Conservation (phyloP, 2,113 vertebrate genomes). For the Eurystomus gularis region DNA sequence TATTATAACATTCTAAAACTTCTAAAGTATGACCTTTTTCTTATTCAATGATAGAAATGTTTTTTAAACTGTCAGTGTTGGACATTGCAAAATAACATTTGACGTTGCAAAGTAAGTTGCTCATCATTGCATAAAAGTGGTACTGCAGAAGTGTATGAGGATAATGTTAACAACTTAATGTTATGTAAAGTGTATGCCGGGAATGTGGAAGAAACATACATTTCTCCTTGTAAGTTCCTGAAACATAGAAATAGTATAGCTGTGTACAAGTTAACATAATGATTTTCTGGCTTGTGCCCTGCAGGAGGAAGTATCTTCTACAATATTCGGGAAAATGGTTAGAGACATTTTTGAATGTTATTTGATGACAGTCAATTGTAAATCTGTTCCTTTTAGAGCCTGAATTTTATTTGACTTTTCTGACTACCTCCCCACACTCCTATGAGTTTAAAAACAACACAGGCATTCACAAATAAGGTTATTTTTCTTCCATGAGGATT, state of each 20-base stretch:
- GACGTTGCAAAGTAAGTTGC: background rate
- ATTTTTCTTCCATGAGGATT: background rate
- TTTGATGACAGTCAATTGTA: background rate
- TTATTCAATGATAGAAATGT: slow-evolving; percentile 59
- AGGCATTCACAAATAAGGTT: background rate
- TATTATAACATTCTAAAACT: slow-evolving; percentile 65
- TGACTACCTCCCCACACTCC: background rate
- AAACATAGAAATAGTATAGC: background rate
- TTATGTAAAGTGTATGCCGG: background rate
- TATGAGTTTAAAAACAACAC: background rate
- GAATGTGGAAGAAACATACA: background rate
- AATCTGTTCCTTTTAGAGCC: background rate
- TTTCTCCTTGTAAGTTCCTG: background rate
- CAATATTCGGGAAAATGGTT: background rate
- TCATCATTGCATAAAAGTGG: background rate
- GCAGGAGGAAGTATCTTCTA: background rate
- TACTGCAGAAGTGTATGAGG: background rate
- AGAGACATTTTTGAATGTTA: background rate
- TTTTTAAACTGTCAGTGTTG: slow-evolving; percentile 30
- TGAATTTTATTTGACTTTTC: background rate
- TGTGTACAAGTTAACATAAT: background rate
- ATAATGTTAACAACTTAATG: background rate
- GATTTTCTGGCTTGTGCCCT: background rate
- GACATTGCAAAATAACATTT: slow-evolving; percentile 3
- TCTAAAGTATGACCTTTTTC: slow-evolving; percentile 65